Percentiles rank a stretch among this genome's conserved stretches.
These are phyloP conservation scores for Ptychobarbus kaznakovi DNA, from an alignment of 2,797 vertebrate species.

Conservation along the genomic window DNA sequence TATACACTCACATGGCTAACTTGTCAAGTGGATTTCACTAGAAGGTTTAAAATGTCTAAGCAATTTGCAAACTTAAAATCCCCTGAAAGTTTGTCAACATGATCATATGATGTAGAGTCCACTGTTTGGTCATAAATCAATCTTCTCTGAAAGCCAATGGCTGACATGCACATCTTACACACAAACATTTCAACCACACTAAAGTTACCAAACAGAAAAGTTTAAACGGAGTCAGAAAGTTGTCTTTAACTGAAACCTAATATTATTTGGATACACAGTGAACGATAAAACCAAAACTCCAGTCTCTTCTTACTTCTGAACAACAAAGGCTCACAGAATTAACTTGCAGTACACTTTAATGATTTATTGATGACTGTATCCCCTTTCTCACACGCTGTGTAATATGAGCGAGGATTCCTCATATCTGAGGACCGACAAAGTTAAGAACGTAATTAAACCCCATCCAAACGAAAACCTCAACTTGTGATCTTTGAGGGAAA, in stretches of 20 bases:
- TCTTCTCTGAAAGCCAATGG: neutral
- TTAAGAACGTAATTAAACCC: constrained; percentile 37
- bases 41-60: constrained; percentile 19
- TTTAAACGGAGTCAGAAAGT: constrained; percentile 2
- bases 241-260: neutral
- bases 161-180: neutral
- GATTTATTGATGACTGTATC: constrained; percentile 56
- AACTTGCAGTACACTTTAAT: constrained; percentile 42
- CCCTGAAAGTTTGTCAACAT: neutral
- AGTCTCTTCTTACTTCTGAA: constrained; percentile 19
- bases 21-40: neutral
- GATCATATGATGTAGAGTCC: neutral
- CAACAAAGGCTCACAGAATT: constrained; percentile 44
- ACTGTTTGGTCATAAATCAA: neutral
- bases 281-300: neutral
- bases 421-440: constrained; percentile 24
- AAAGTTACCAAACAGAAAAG: neutral
- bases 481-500: constrained; percentile 35
- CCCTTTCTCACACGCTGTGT: constrained; percentile 54
- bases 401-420: constrained; percentile 34
- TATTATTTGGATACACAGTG: neutral
- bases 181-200: neutral
- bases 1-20: neutral
- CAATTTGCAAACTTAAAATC: neutral
- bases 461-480: constrained; percentile 24